phyloP scores from a whole-genome alignment of 2,113 vertebrate species.

The Calypte anna region DNA sequence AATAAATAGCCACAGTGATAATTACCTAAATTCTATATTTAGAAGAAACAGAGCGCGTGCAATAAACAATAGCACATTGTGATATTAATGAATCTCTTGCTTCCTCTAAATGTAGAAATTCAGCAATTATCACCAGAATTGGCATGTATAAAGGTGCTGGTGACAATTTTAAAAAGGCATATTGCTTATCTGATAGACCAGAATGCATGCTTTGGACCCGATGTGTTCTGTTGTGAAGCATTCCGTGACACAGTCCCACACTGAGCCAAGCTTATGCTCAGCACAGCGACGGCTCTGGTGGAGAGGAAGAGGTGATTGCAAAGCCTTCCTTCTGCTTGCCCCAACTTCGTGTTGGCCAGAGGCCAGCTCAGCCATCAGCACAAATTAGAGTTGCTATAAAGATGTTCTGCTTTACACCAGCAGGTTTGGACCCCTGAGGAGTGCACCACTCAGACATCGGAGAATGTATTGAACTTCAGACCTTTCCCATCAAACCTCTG shows the following conservation, averaged over 20 bases:
- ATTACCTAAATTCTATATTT: slow-evolving; percentile 81
- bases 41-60: slow-evolving; percentile 69
- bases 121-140: slow-evolving; percentile 80
- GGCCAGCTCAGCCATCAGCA: slow-evolving; percentile 60
- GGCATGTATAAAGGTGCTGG: slow-evolving; percentile 73
- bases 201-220: slow-evolving; percentile 62
- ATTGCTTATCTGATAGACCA: slow-evolving; percentile 76
- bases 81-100: slow-evolving; percentile 77
- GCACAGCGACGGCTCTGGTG: slow-evolving; percentile 3
- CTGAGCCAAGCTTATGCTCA: slow-evolving; percentile 67
- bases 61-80: slow-evolving; percentile 79
- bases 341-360: slow-evolving; percentile 24
- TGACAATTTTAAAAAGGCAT: slow-evolving; percentile 78
- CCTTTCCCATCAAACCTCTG: slow-evolving; percentile 33
- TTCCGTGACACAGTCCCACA: slow-evolving; percentile 60
- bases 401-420: slow-evolving; percentile 42
- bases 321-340: slow-evolving; percentile 65
- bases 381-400: slow-evolving; percentile 57
- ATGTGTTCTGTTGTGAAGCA: slow-evolving; percentile 56
- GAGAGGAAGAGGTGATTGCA: slow-evolving; percentile 58
- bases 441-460: slow-evolving; percentile 4
- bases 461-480: slow-evolving; percentile 34
- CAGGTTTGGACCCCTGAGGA: slow-evolving; percentile 53
- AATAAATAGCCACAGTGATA: slow-evolving; percentile 69
- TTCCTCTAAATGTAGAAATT: slow-evolving; percentile 79